Evolutionary conservation across 2,888 invertebrate genomes (phyloP).

Genomic region (Cylindroiulus punctatus): DNA sequence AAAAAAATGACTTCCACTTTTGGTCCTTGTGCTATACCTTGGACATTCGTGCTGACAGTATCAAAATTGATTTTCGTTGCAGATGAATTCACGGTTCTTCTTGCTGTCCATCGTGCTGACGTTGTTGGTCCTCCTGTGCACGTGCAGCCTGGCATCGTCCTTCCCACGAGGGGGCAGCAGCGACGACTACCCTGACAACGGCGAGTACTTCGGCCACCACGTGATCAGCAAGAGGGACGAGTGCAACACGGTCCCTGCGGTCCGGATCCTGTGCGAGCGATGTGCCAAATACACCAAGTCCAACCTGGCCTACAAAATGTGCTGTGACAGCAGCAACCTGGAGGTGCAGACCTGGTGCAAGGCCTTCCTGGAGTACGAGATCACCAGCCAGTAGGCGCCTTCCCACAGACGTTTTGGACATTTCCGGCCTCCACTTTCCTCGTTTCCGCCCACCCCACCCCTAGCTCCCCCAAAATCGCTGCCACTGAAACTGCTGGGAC

Average conservation of each 20-base stretch:
- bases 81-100: neutral
- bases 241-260: neutral
- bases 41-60: neutral
- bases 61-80: neutral
- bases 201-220: neutral
- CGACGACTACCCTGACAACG: neutral
- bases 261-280: slow-evolving; percentile 52
- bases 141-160: neutral
- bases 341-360: slow-evolving; percentile 54
- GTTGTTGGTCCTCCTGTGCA: neutral
- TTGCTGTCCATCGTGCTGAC: neutral
- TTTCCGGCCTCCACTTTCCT: neutral
- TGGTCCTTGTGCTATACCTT: too few relatives aligned
- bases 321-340: slow-evolving; percentile 52
- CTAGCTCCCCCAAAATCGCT: too few relatives aligned
- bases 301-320: slow-evolving; percentile 53
- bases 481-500: too few relatives aligned
- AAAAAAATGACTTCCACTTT: too few relatives aligned
- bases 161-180: neutral
- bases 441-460: neutral
- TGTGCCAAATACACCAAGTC: slow-evolving; percentile 55
- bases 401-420: neutral
- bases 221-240: neutral
- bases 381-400: neutral
- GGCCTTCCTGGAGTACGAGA: slow-evolving; percentile 51